These are phyloP conservation scores for Paratilapia polleni DNA, from an alignment of 2,113 vertebrate genomes.

Conservation along the genomic window DNA sequence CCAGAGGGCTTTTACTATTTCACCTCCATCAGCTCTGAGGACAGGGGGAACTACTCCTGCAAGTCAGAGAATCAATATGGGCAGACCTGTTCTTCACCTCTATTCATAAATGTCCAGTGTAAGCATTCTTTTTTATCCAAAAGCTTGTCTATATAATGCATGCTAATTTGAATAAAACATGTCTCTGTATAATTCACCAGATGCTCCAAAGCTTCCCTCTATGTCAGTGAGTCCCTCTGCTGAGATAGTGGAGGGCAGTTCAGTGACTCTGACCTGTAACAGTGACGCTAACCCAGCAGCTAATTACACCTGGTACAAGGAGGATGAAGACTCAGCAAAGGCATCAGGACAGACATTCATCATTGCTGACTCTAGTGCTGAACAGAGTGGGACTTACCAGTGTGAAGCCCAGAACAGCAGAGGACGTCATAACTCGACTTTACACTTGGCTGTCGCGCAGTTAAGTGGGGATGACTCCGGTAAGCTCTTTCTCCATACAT, in stretches of 20 bases:
- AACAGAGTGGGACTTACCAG: constrained; percentile 16
- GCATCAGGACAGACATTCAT: not conserved
- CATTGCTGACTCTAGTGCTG: constrained; percentile 1
- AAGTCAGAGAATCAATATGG: not conserved
- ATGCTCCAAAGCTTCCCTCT: not conserved
- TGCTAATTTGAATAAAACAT: not conserved
- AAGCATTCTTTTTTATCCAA: not conserved
- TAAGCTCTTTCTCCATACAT: not conserved
- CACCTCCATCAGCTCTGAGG: not conserved
- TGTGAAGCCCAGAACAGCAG: constrained; percentile 14
- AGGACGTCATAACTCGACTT: not conserved
- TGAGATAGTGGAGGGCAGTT: no score
- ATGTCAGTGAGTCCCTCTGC: not conserved
- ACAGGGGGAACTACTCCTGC: not conserved
- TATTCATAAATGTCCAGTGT: not conserved
- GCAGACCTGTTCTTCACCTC: not conserved
- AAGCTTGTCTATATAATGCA: not conserved
- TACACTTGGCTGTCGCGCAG: not conserved
- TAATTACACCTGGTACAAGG: no score
- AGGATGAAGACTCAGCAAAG: not conserved
- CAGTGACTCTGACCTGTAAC: no score
- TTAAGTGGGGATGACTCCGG: not conserved
- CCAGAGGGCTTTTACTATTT: not conserved
- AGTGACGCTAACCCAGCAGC: no score
- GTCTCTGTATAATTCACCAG: not conserved